Evolutionary conservation across 2,888 invertebrate genomes (phyloP), one percentile per base, ranked within the genome.

Genomic region (Polymixis flavicincta): DNA sequence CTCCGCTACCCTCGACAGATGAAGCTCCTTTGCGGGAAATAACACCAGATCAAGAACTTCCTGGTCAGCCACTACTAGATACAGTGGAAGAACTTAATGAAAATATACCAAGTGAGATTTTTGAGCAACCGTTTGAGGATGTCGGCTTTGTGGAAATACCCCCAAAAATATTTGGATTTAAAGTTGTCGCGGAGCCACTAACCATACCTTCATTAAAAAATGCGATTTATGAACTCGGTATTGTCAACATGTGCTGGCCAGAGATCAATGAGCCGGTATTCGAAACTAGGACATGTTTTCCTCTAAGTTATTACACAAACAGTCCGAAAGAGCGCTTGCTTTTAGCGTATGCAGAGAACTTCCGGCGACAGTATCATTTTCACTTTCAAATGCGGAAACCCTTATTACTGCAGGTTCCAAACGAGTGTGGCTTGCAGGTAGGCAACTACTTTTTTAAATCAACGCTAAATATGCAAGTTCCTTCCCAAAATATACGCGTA

Each of bases 351-450:
- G 97, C 98, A 0, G 98, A 98, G 92, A 98, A 98, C 92, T 98
- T 98, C 90, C 97, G 98, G 25, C 96, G 97, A 69, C 98, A 98
- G 88, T 98, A 97, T 93, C 93, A 95, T 72, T 93, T 96, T 71
- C 94, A 96, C 67, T 97, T 97, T 92, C 87, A 85, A 0, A 92
- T 97, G 48, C 96, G 98, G 68, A 97, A 97, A 81, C 98, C 98
- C 0, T 89, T 98, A 71, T 95, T 98, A 60, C 91, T 98, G 71
- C 98, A 97, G 69, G 97, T 97, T 61, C 97, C 97, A 69, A 98
- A 98, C 91, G 98, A 98, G 93, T 98, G 98, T 90, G 97, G 97
- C 66, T 95, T 98, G 78, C 98, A 98, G 97, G 98, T 98, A 19
- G 97, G 98, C 98, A 19, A 17, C 25, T 25, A 25, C 13, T 78